Percentiles rank a stretch among this genome's conserved stretches.
Evolutionary conservation across 2,797 vertebrate genomes (phyloP).

Genomic region (Syngnathus rostellatus): DNA sequence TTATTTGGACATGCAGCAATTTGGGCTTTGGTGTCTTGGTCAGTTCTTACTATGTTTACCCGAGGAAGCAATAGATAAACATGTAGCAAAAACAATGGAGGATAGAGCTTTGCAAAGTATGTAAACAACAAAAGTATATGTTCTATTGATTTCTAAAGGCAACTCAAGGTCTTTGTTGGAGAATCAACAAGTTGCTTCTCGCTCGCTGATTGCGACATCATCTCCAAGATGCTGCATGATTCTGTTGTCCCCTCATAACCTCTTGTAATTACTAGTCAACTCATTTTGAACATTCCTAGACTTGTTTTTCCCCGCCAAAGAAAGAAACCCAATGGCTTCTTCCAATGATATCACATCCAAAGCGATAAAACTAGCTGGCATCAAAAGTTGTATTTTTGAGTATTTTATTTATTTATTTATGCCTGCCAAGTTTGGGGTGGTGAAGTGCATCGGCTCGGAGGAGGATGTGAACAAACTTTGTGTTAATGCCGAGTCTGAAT

Average conservation of each 20-base stretch:
- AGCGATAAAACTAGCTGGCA: neutral
- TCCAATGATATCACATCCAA: neutral
- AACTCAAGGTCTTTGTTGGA: neutral
- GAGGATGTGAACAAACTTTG: neutral
- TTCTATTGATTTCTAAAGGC: too few species aligned
- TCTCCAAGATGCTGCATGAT: neutral
- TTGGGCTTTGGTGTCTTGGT: slow-evolving; percentile 29
- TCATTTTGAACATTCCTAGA: neutral
- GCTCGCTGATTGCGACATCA: neutral
- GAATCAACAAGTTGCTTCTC: neutral
- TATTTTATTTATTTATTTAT: neutral
- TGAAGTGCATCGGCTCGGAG: neutral
- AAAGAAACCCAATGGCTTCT: neutral
- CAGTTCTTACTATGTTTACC: slow-evolving; percentile 46
- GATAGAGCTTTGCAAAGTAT: neutral
- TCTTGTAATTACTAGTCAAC: neutral
- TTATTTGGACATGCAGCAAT: slow-evolving; percentile 50
- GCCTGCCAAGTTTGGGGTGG: neutral
- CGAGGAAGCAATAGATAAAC: slow-evolving; percentile 42
- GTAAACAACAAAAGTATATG: neutral
- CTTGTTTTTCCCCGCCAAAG: neutral
- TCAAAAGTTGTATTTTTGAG: neutral
- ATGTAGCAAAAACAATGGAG: slow-evolving; percentile 39
- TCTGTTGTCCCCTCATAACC: neutral
- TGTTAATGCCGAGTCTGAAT: neutral